Percentiles rank a stretch among this genome's conserved stretches.
These are phyloP conservation scores for Hemibagrus wyckioides DNA, from an alignment of 2,113 vertebrate species.

Conservation along the genomic window DNA sequence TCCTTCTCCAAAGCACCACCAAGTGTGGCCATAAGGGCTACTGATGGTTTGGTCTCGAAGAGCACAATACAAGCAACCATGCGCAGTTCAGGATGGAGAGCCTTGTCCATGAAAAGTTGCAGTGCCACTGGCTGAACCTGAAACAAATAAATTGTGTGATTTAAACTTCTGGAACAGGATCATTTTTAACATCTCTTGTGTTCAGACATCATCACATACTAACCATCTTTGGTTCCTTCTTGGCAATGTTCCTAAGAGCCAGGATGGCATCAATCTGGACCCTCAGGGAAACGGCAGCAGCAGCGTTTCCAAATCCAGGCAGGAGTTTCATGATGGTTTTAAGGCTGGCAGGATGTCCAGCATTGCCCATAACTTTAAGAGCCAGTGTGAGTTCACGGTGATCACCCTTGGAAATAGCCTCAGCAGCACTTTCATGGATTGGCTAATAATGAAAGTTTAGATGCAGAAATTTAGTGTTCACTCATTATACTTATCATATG, in stretches of 20 bases:
- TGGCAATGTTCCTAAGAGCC: slow-evolving; percentile 80
- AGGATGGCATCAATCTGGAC: slow-evolving; percentile 77
- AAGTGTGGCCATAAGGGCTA: slow-evolving; percentile 71
- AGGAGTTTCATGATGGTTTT: slow-evolving; percentile 79
- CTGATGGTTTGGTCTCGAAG: slow-evolving; percentile 78
- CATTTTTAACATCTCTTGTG: not conserved
- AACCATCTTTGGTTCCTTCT: slow-evolving; percentile 76
- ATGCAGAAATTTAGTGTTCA: not conserved
- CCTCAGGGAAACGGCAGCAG: slow-evolving; percentile 62
- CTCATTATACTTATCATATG: not conserved
- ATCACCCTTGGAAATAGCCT: slow-evolving; percentile 68
- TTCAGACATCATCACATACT: slow-evolving; percentile 38
- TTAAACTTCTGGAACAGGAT: not conserved
- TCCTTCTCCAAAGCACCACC: slow-evolving; percentile 75
- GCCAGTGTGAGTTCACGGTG: slow-evolving; percentile 71
- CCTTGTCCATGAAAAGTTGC: slow-evolving; percentile 75
- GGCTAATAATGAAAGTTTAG: slow-evolving; percentile 65
- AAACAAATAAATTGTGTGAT: slow-evolving; percentile 27
- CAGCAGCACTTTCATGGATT: slow-evolving; percentile 72
- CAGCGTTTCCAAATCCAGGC: slow-evolving; percentile 70
- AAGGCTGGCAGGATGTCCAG: slow-evolving; percentile 76
- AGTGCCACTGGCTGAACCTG: slow-evolving; percentile 80
- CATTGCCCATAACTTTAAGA: slow-evolving; percentile 82
- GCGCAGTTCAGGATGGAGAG: slow-evolving; percentile 73
- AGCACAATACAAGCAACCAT: slow-evolving; percentile 79